phyloP scores from a whole-genome alignment of 1,140 invertebrate species.

The Phymorhynchus buccinoides region DNA sequence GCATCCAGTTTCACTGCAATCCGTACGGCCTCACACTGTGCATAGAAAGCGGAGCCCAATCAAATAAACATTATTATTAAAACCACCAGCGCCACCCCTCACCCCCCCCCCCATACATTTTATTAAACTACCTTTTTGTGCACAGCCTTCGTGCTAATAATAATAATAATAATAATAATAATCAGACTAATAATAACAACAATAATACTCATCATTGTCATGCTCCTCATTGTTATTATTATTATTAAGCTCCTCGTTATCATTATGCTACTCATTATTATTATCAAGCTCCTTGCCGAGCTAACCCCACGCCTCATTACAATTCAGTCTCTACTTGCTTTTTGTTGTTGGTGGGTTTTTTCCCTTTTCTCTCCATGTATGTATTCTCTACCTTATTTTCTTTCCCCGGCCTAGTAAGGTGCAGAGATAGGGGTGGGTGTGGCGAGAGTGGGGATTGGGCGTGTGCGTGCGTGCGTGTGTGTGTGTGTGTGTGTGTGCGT shows the following conservation, averaged over 20 bases:
- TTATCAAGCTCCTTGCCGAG: constrained; percentile 20
- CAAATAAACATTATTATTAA: neutral
- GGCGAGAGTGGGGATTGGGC: neutral
- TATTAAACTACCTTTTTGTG: too few species aligned
- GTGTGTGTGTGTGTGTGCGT: neutral
- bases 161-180: too few species aligned
- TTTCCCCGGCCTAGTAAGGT: too few species aligned
- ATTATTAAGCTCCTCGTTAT: too few species aligned
- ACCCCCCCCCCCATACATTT: too few species aligned
- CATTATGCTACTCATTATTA: constrained; percentile 27
- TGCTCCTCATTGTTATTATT: too few species aligned
- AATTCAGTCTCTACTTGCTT: neutral
- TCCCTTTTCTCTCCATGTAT: too few species aligned
- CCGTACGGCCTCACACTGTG: neutral
- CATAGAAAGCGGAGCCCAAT: neutral
- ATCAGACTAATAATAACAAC: constrained; percentile 21
- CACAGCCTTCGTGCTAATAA: too few species aligned
- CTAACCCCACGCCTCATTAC: constrained; percentile 21
- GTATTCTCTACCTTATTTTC: neutral
- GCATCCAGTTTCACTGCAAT: neutral
- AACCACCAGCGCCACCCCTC: too few species aligned
- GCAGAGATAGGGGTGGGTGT: neutral
- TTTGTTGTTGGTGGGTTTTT: too few species aligned
- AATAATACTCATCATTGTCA: too few species aligned
- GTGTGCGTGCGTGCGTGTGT: constrained; percentile 16